phyloP scores from a whole-genome alignment of 1,140 invertebrate species.

The Papilio helenus region DNA sequence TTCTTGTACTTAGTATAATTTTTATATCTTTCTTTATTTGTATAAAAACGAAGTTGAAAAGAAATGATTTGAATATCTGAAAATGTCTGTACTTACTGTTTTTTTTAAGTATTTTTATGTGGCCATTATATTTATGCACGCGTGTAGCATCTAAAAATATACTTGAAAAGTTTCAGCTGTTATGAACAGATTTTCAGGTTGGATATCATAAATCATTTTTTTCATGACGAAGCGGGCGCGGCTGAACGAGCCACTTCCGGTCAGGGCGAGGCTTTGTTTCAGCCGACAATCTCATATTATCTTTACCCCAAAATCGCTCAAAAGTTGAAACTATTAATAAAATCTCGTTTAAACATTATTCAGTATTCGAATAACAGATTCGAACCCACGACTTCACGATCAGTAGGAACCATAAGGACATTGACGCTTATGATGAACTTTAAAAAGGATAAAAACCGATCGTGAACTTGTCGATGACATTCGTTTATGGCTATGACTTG shows the following conservation, averaged over 20 bases:
- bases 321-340: too few species aligned
- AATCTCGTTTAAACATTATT: too few species aligned
- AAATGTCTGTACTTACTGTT: background rate
- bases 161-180: background rate
- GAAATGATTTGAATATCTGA: background rate
- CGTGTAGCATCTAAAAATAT: background rate
- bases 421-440: background rate
- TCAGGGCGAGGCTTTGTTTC: conserved; percentile 17
- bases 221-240: background rate
- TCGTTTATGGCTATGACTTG: too few species aligned
- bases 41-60: background rate
- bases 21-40: background rate
- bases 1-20: too few species aligned
- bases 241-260: background rate
- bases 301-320: too few species aligned
- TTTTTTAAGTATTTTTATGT: background rate
- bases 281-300: background rate
- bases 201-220: conserved; percentile 3
- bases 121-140: background rate
- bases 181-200: conserved; percentile 18
- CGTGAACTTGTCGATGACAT: conserved; percentile 9
- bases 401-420: background rate
- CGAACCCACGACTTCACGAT: too few species aligned
- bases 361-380: too few species aligned
- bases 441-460: background rate